phyloP scores from a whole-genome alignment of 2,888 invertebrate genomes.

The Cyrtodaria siliqua region DNA sequence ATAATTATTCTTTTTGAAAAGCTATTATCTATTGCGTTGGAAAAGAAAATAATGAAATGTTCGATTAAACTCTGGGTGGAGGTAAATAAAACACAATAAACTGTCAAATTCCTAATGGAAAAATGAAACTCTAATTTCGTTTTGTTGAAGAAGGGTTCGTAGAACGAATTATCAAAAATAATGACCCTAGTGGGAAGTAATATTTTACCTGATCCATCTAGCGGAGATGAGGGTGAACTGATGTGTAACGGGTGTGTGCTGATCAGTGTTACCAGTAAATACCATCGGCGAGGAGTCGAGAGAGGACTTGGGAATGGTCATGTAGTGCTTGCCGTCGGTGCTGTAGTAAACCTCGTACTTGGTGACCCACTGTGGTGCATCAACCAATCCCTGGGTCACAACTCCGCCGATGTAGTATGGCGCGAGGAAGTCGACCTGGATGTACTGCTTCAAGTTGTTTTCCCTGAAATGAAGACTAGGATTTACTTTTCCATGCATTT shows the following conservation, averaged over 20 bases:
- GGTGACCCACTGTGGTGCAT: slow-evolving; percentile 68
- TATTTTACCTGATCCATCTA: slow-evolving; percentile 68
- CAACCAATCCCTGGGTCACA: slow-evolving; percentile 67
- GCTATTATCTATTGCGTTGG: too few relatives aligned
- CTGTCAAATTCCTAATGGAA: too few relatives aligned
- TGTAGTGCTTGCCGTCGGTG: slow-evolving; percentile 69
- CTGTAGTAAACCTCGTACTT: slow-evolving; percentile 73
- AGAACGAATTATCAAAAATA: too few relatives aligned
- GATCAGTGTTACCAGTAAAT: slow-evolving; percentile 69
- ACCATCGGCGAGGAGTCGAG: slow-evolving; percentile 59
- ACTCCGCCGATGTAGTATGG: slow-evolving; percentile 69
- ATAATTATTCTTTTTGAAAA: too few relatives aligned
- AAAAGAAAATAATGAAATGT: too few relatives aligned
- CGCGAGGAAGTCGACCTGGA: slow-evolving; percentile 70
- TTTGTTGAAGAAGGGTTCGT: too few relatives aligned
- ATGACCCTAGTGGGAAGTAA: too few relatives aligned
- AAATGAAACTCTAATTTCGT: too few relatives aligned
- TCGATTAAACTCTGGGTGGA: too few relatives aligned
- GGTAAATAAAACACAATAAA: too few relatives aligned
- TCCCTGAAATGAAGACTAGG: slow-evolving; percentile 46
- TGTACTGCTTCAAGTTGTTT: slow-evolving; percentile 69
- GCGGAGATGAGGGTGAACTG: slow-evolving; percentile 69
- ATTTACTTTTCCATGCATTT: too few relatives aligned
- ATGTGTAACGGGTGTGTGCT: slow-evolving; percentile 62
- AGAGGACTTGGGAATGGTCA: slow-evolving; percentile 57